phyloP scores from a whole-genome alignment of 2,888 invertebrate genomes.

The Apamea crenata region DNA sequence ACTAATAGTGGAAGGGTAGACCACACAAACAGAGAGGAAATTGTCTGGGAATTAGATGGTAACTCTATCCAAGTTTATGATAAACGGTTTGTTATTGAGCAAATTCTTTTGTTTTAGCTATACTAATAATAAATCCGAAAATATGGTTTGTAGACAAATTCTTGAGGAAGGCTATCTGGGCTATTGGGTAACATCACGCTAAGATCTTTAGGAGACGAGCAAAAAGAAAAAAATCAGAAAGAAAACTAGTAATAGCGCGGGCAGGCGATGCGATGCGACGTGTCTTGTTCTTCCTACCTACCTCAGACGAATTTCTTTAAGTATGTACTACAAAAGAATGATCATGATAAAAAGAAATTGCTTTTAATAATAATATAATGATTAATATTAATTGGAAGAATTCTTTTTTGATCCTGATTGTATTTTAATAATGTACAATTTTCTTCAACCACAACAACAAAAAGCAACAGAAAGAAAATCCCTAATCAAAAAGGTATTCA shows the following conservation, averaged over 20 bases:
- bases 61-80: constrained; percentile 46
- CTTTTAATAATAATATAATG: background rate
- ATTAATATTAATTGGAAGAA: too few species aligned
- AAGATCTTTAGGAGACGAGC: background rate
- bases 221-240: background rate
- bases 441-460: background rate
- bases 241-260: background rate
- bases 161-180: background rate
- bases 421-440: background rate
- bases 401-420: background rate
- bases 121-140: too few species aligned
- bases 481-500: constrained; percentile 37
- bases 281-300: too few species aligned
- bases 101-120: constrained; percentile 1
- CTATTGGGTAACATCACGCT: background rate
- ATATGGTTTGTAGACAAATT: background rate
- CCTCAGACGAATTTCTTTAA: background rate
- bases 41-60: constrained; percentile 44
- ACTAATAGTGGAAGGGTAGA: constrained; percentile 24
- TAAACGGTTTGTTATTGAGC: constrained; percentile 33
- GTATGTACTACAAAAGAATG: background rate
- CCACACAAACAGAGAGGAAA: constrained; percentile 42
- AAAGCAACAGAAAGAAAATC: constrained; percentile 30
- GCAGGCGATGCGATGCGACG: background rate
- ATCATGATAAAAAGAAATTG: background rate